Conservation (phyloP, 2,113 vertebrate species). For the Pterocles gutturalis region DNA sequence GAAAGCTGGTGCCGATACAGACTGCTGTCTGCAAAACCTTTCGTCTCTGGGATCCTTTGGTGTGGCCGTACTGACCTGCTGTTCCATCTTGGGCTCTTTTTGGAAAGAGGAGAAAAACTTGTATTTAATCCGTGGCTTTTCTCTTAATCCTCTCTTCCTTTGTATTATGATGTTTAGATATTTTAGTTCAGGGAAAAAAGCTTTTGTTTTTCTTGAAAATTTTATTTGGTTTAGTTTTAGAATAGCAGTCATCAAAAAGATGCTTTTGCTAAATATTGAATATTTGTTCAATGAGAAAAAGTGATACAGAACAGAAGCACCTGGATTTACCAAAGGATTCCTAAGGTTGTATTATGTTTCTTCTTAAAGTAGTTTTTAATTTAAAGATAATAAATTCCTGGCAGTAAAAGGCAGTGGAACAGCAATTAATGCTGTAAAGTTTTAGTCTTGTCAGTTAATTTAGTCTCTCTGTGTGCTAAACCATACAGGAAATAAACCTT, state of each 20-base stretch:
- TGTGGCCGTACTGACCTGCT: not conserved
- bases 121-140: not conserved
- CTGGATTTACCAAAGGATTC: not conserved
- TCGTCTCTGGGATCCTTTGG: not conserved
- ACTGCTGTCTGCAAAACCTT: not conserved
- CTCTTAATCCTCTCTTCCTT: not conserved
- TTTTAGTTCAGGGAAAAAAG: not conserved
- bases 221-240: not conserved
- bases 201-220: not conserved
- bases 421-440: conserved; percentile 28
- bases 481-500: conserved; percentile 8
- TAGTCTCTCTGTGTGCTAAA: not conserved
- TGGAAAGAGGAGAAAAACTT: not conserved
- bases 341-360: not conserved
- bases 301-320: not conserved
- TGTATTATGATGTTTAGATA: not conserved
- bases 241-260: not conserved
- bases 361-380: conserved; percentile 5
- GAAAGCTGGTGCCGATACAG: not conserved
- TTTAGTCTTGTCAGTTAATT: not conserved
- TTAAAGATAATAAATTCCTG: not conserved
- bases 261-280: not conserved
- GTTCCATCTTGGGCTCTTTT: not conserved
- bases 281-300: not conserved
- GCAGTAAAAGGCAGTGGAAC: not conserved